These are phyloP conservation scores for Drosophila punjabiensis DNA, from an alignment of 1,140 invertebrate species.

Conservation along the genomic window DNA sequence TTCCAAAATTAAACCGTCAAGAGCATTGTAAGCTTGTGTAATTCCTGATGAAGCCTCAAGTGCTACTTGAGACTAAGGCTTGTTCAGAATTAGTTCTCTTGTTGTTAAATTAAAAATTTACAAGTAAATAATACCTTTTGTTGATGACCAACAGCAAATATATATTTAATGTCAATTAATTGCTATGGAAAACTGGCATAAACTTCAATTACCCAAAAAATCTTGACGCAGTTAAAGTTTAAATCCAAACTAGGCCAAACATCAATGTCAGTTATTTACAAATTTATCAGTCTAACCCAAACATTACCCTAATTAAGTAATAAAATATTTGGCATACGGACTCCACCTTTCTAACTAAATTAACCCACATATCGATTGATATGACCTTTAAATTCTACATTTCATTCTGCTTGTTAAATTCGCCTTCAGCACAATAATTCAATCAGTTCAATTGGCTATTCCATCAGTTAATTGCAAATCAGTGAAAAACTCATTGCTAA, in stretches of 20 bases:
- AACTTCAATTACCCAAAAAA: not conserved
- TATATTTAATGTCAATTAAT: not conserved
- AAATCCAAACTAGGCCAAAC: not conserved
- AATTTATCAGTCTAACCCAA: not conserved
- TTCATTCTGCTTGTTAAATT: not conserved
- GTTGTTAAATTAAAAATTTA: not conserved
- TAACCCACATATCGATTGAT: not conserved
- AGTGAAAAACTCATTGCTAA: constrained; percentile 15
- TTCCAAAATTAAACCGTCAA: not conserved
- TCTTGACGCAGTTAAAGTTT: not conserved
- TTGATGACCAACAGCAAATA: not conserved
- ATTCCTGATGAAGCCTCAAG: not conserved
- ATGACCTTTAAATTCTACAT: not conserved
- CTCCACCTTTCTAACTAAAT: not conserved
- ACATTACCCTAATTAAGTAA: not conserved
- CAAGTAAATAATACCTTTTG: too few relatives aligned
- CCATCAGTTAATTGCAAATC: constrained; percentile 39
- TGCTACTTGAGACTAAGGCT: not conserved
- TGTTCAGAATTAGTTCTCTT: not conserved
- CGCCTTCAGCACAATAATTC: constrained; percentile 5
- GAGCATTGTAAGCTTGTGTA: not conserved
- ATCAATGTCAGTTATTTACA: too few relatives aligned
- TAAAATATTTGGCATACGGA: too few relatives aligned
- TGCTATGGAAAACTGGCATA: not conserved
- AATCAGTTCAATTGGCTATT: constrained; percentile 16